These are phyloP conservation scores for Noturus placidus DNA, from an alignment of 2,113 vertebrate species.

Conservation along the genomic window DNA sequence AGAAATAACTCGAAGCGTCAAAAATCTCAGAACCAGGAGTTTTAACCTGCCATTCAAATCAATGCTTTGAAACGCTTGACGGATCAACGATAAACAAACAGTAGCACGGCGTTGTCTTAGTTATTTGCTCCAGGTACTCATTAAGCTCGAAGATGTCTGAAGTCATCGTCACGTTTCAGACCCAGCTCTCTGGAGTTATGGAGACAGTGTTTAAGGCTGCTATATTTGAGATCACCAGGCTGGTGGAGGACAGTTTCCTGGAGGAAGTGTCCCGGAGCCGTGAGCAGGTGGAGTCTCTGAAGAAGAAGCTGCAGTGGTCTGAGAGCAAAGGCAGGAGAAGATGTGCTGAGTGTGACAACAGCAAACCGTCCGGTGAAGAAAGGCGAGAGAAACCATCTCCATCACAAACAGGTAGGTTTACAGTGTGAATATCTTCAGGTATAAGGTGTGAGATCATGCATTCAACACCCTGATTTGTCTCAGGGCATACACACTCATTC, in stretches of 20 bases:
- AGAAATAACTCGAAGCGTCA: not conserved
- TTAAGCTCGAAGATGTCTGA: constrained; percentile 62
- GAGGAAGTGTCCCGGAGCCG: constrained; percentile 71
- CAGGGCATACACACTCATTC: not conserved
- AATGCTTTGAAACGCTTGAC: not conserved
- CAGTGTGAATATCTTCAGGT: not conserved
- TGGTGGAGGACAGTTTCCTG: constrained; percentile 75
- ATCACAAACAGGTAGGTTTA: constrained; percentile 55
- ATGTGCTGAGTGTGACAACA: constrained; percentile 64
- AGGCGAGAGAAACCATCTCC: not conserved
- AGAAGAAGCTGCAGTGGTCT: constrained; percentile 67
- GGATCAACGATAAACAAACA: not conserved
- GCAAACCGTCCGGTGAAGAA: constrained; percentile 1
- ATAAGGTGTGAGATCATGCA: not conserved
- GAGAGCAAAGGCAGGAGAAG: constrained; percentile 57
- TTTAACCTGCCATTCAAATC: not conserved
- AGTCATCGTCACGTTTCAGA: constrained; percentile 69
- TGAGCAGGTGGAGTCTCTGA: constrained; percentile 71
- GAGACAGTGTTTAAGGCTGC: constrained; percentile 78
- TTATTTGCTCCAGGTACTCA: not conserved
- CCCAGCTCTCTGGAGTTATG: constrained; percentile 77
- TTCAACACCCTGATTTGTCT: not conserved
- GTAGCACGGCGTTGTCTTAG: not conserved
- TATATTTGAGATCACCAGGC: constrained; percentile 76
- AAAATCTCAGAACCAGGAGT: not conserved